Evolutionary conservation across 2,113 vertebrate genomes (phyloP).

Genomic region (Lanius collurio): DNA sequence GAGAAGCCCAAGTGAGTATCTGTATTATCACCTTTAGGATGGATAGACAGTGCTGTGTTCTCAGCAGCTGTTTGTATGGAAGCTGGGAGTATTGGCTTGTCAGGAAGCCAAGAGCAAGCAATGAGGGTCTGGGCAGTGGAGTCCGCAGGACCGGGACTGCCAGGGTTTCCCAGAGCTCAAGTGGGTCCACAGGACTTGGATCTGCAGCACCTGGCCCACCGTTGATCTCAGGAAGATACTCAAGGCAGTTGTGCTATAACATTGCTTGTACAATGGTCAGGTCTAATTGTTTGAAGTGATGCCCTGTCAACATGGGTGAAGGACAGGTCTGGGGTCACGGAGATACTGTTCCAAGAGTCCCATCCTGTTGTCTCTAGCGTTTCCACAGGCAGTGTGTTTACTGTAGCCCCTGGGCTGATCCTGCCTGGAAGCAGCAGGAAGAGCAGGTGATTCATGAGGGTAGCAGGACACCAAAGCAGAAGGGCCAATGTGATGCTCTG

Average conservation of each 20-base stretch:
- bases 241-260: background rate
- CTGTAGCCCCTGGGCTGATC: background rate
- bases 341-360: background rate
- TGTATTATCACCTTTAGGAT: background rate
- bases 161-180: background rate
- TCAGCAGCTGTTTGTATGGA: background rate
- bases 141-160: background rate
- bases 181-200: background rate
- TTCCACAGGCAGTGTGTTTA: background rate
- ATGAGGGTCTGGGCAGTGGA: rapidly evolving
- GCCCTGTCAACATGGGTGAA: rapidly evolving
- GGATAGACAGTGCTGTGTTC: background rate
- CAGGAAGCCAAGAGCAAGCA: background rate
- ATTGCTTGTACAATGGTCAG: background rate
- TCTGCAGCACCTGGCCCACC: background rate
- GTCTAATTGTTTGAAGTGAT: background rate
- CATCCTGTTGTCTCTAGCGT: rapidly evolving
- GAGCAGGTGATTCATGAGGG: background rate
- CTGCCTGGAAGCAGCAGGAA: background rate
- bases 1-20: constrained; percentile 89
- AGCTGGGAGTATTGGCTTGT: background rate
- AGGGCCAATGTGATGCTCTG: background rate
- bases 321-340: background rate
- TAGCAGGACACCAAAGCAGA: background rate
- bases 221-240: background rate